A percentile compares a stretch with the other conserved stretches of the same genome.
These are phyloP conservation scores for Pimpla rufipes DNA, from an alignment of 2,888 invertebrate genomes.

Conservation along the genomic window DNA sequence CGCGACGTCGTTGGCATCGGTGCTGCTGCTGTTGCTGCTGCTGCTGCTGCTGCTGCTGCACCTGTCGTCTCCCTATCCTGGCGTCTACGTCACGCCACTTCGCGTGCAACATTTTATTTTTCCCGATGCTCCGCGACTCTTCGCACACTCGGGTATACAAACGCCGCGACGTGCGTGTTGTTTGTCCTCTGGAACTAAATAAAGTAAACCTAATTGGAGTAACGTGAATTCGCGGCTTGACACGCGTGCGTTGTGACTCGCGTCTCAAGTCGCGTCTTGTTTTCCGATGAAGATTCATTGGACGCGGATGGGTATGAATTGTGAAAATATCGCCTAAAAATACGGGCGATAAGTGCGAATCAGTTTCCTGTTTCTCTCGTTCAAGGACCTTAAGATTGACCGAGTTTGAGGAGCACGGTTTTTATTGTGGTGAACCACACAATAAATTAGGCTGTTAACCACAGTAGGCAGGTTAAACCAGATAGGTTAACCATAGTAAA, in stretches of 20 bases:
- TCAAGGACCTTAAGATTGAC: neutral
- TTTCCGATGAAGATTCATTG: constrained; percentile 42
- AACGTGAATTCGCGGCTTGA: constrained; percentile 57
- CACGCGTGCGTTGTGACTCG: constrained; percentile 59
- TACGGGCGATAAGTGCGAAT: neutral
- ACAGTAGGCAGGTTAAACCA: too few species aligned
- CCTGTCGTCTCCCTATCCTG: constrained; percentile 73
- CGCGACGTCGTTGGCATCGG: constrained; percentile 49
- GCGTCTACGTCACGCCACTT: constrained; percentile 58
- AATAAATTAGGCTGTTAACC: too few species aligned
- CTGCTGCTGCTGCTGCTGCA: constrained; percentile 65
- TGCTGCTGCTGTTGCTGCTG: neutral
- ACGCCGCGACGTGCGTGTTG: neutral
- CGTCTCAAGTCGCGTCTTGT: constrained; percentile 34
- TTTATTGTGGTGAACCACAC: too few species aligned
- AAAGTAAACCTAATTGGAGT: constrained; percentile 63
- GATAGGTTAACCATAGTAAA: too few species aligned
- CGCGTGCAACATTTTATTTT: constrained; percentile 63
- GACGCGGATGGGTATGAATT: constrained; percentile 20
- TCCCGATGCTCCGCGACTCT: constrained; percentile 48
- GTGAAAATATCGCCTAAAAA: constrained; percentile 6
- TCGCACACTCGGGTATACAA: constrained; percentile 53
- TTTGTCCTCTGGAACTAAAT: constrained; percentile 20
- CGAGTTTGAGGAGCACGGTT: neutral
- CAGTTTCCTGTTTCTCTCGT: neutral